These are phyloP conservation scores for Delphinapterus leucas DNA, from an alignment of 2,113 vertebrate species.

Conservation along the genomic window DNA sequence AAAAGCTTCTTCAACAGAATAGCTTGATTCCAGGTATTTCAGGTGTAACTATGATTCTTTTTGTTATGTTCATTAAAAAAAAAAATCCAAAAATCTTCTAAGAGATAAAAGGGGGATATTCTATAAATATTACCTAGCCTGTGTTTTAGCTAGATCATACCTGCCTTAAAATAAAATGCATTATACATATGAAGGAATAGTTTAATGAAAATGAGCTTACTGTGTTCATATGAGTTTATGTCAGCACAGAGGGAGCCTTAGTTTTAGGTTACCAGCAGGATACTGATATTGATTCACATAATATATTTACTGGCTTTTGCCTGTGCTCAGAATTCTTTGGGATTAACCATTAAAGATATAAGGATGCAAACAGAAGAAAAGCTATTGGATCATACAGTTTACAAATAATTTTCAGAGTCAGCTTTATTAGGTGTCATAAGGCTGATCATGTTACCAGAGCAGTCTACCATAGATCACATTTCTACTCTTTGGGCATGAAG, in stretches of 20 bases:
- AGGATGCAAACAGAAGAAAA: constrained; percentile 57
- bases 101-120: neutral
- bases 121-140: constrained; percentile 20
- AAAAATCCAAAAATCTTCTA: constrained; percentile 18
- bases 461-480: neutral
- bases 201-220: constrained; percentile 58
- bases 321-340: constrained; percentile 55
- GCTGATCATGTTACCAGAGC: neutral
- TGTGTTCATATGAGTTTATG: constrained; percentile 54
- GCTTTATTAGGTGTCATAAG: constrained; percentile 51
- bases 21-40: constrained; percentile 3
- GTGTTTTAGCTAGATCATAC: neutral
- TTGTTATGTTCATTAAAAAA: neutral
- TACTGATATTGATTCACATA: constrained; percentile 70
- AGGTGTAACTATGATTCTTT: neutral
- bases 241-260: constrained; percentile 60
- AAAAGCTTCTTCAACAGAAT: neutral
- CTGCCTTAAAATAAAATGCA: constrained; percentile 42
- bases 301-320: constrained; percentile 63
- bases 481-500: neutral
- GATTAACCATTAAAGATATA: constrained; percentile 63
- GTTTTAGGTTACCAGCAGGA: constrained; percentile 67
- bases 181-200: constrained; percentile 27
- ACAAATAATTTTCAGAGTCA: constrained; percentile 52
- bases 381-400: constrained; percentile 31